phyloP scores from a whole-genome alignment of 2,888 invertebrate species.

The Priocnemis perturbator region DNA sequence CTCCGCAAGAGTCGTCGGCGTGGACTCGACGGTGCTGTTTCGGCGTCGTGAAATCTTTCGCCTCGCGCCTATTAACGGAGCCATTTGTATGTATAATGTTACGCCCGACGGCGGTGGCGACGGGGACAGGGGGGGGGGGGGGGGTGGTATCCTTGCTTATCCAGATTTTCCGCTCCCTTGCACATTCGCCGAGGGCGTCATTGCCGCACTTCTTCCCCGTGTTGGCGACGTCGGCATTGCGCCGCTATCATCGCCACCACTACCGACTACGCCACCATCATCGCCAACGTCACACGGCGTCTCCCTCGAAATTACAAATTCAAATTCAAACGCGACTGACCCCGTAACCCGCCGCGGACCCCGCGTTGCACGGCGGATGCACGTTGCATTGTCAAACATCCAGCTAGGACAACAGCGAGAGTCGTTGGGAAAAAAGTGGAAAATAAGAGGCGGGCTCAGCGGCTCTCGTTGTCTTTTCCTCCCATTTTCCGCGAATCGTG shows the following conservation, averaged over 20 bases:
- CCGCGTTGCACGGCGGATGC: no score
- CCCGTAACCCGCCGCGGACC: conserved; percentile 26
- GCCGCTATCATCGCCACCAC: no score
- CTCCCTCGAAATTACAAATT: conserved; percentile 33
- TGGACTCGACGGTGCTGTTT: no score
- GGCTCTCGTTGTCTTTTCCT: not conserved
- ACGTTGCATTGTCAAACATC: no score
- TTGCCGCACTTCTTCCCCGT: no score
- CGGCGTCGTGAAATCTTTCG: not conserved
- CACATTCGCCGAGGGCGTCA: conserved; percentile 1
- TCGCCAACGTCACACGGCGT: no score
- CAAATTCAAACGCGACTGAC: conserved; percentile 30
- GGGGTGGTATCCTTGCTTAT: conserved; percentile 19
- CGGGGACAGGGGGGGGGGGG: no score
- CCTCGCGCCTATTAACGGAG: conserved; percentile 31
- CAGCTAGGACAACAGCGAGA: no score
- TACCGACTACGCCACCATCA: not conserved
- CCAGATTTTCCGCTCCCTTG: conserved; percentile 30
- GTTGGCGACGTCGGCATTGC: no score
- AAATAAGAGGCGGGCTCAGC: not conserved
- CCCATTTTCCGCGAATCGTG: no score
- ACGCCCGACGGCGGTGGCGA: conserved; percentile 24
- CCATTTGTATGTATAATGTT: conserved; percentile 37
- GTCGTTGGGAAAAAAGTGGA: no score
- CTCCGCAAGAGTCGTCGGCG: no score